phyloP scores from a whole-genome alignment of 37 sponge, comb jelly and placozoan species.

The Oopsacas minuta region DNA sequence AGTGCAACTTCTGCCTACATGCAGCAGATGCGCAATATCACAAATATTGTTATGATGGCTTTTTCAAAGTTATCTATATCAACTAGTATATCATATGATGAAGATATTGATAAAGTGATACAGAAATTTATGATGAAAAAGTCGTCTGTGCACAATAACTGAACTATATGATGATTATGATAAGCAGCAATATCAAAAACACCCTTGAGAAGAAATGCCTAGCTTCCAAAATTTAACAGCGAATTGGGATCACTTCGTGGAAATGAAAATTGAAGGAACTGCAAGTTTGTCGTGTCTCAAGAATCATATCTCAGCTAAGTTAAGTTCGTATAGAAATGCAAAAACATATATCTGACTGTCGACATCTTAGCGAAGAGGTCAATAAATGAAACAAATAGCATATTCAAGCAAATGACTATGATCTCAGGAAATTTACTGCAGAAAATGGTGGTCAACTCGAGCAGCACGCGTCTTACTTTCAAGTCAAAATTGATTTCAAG shows the following conservation, averaged over 20 bases:
- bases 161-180: too few species aligned
- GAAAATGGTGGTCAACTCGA: too few species aligned
- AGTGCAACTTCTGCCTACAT: background rate
- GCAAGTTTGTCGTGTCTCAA: background rate
- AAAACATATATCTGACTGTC: background rate
- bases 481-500: too few species aligned
- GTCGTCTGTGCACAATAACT: background rate
- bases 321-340: background rate
- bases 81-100: background rate
- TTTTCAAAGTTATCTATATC: background rate
- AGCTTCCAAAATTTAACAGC: too few species aligned
- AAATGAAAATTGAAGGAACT: background rate
- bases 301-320: background rate
- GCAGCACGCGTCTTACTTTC: too few species aligned
- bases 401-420: too few species aligned
- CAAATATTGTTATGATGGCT: background rate
- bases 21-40: background rate
- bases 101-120: background rate
- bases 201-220: too few species aligned
- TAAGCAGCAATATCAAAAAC: too few species aligned
- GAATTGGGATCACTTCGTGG: background rate
- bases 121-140: background rate
- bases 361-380: background rate
- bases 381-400: background rate
- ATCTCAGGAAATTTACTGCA: too few species aligned